Percentiles rank a stretch among this genome's conserved stretches.
These are phyloP conservation scores for Chionis minor DNA, from an alignment of 2,113 vertebrate genomes.

Conservation along the genomic window DNA sequence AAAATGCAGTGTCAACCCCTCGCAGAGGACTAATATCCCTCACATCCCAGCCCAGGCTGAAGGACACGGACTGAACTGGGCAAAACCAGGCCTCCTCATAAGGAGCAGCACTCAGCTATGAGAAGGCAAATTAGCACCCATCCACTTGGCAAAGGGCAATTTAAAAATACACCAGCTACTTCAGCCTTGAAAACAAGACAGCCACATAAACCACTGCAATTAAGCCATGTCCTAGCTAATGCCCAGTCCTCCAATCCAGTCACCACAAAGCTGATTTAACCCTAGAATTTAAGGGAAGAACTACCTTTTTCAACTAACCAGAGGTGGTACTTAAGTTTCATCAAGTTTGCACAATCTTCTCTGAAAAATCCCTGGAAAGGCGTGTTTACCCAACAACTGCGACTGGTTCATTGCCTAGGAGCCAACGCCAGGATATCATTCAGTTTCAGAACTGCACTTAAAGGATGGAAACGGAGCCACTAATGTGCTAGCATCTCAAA, in stretches of 20 bases:
- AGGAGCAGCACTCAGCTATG: neutral
- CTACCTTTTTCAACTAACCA: neutral
- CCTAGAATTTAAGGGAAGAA: neutral
- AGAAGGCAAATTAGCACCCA: neutral
- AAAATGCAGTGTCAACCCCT: neutral
- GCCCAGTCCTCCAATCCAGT: neutral
- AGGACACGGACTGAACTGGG: neutral
- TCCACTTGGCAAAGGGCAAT: neutral
- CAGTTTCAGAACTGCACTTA: neutral
- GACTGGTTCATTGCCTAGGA: neutral
- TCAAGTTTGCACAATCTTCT: neutral
- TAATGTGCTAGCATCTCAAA: neutral
- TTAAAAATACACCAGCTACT: neutral
- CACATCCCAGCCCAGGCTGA: no score
- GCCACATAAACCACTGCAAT: neutral
- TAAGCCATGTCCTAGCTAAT: neutral
- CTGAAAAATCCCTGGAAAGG: neutral
- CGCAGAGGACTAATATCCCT: neutral
- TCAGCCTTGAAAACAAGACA: neutral
- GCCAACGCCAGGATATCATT: neutral
- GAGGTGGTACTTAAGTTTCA: neutral
- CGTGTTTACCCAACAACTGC: neutral
- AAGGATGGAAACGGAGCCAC: neutral
- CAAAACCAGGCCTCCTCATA: neutral
- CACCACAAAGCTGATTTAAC: neutral